Conservation (phyloP, 2,888 invertebrate genomes). For the Trichogramma evanescens region DNA sequence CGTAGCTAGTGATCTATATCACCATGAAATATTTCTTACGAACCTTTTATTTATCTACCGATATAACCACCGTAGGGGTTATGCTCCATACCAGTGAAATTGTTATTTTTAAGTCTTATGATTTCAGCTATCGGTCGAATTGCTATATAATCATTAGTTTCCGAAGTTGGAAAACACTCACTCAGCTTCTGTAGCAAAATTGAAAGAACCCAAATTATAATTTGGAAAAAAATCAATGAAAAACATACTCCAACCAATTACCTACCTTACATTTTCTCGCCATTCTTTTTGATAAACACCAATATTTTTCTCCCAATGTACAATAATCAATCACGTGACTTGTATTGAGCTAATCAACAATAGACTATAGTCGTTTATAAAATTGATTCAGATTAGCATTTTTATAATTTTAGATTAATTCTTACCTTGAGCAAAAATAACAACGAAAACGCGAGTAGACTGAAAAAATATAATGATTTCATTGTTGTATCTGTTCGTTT, state of each 20-base stretch:
- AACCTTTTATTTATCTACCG: not conserved
- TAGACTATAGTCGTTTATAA: not conserved
- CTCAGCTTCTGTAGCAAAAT: conserved; percentile 8
- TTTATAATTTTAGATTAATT: too few species aligned
- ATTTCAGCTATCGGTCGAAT: not conserved
- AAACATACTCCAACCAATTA: not conserved
- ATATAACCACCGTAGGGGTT: conserved; percentile 14
- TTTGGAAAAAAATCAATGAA: not conserved
- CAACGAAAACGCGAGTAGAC: too few species aligned
- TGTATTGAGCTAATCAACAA: not conserved
- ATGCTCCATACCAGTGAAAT: not conserved
- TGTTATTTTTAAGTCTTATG: not conserved
- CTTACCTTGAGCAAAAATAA: too few species aligned
- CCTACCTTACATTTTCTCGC: conserved; percentile 14
- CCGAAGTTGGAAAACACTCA: conserved; percentile 4
- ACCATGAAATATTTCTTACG: not conserved
- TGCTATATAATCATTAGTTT: not conserved
- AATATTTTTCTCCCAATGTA: conserved; percentile 3
- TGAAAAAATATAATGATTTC: too few species aligned
- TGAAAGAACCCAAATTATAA: not conserved
- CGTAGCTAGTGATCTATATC: not conserved
- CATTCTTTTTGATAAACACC: conserved; percentile 8
- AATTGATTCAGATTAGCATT: too few species aligned
- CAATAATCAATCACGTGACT: conserved; percentile 14
- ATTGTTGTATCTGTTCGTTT: too few species aligned